Base-by-base conservation (phyloP, 2,113 vertebrate species). In the Toxotes chatareus region DNA sequence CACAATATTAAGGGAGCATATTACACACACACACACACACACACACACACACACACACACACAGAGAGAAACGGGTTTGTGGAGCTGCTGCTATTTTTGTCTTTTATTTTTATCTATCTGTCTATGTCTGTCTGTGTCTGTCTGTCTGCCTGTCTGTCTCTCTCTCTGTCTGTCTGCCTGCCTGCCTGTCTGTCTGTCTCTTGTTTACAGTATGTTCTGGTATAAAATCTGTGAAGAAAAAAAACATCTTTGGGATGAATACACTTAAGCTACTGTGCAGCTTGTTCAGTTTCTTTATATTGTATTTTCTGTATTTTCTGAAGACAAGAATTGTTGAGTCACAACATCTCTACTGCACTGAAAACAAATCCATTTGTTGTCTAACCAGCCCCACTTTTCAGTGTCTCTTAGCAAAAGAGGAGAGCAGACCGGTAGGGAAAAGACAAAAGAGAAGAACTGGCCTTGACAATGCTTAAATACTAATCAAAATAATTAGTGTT, bases 401-500 rank as follows among this genome's bases (percentile, higher is more conserved):
- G 21, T 61, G 70, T 67, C 19, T 79, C 42, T 63, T 79, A 73
- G 82, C 76, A 62, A 68, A 83, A 69, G 60, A 80, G 51, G 31
- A 69, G 74, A 89, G 6, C 79, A 76, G 40, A 76, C 46, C 23
- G 44, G 19, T 59, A 62, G 71, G 71, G 64, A 66, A 78, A 89
- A 85, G 73, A 87, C 63, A 70, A 85, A 85, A 79, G 19, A 62
- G 49, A 64, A 79, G 69, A 81, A 60, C 44, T 82, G 84, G 76
- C 82, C 76, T 56, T 67, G 77, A 86, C 80, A 83, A 88, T 76
- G 62, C 70, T 72, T 79, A 84, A 89, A 88, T 78, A 73, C 47
- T 83, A 80, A 85, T 88, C 80, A 80, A 66, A 91, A 87, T 86
- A 75, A 91, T 91, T 82, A 82, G 83, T 75, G 60, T 81, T 91